Evolutionary conservation across 2,797 vertebrate species (phyloP), one percentile per base, ranked within the genome.

Genomic region (Trematomus bernacchii): DNA sequence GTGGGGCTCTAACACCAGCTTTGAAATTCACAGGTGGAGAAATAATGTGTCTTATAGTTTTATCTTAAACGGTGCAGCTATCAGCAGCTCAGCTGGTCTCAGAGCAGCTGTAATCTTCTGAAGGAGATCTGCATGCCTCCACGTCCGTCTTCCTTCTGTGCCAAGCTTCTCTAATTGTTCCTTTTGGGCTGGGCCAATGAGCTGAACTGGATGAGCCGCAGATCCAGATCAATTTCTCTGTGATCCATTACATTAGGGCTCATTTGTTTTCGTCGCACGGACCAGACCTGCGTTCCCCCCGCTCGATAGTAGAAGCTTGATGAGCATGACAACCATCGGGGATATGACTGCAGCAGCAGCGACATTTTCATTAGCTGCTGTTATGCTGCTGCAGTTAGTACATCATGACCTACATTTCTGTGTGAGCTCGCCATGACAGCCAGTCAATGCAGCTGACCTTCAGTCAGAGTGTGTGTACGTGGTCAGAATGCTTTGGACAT

Each of bases 401-500:
- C 80, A 66, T 73, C 62, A 33, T 72, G 82, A 81, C 80, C 85
- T 71, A 84, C 43, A 84, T 85, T 53, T 63, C 1, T 13, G 69
- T 10, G 21, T 4, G 57, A 57, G 57, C 18, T 12, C 1, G 66
- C 40, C 14, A 2, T 19, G 75, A 57, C 54, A 33, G 73, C 66
- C 64, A 2, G 55, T 74, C 66, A 27, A 61, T 21, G 68, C 21
- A 0, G 59, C 54, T 54, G 79, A 76, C 4, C 77, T 71, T 42
- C 16, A 16, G 30, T 2, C 63, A 18, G 44, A 7, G 47, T 0
- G 63, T 27, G 47, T 0, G 63, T 21, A 19, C 16, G 0, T 2
- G 11, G 37, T 2, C 11, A 3, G 2, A 12, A 48, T 62, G 75
- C 21, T 51, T 68, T 21, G 6, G 48, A 40, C 59, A 13, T 76